Percentiles rank a stretch among this genome's conserved stretches.
Conservation (phyloP, 2,888 invertebrate species). For the Orthonychiurus folsomi region DNA sequence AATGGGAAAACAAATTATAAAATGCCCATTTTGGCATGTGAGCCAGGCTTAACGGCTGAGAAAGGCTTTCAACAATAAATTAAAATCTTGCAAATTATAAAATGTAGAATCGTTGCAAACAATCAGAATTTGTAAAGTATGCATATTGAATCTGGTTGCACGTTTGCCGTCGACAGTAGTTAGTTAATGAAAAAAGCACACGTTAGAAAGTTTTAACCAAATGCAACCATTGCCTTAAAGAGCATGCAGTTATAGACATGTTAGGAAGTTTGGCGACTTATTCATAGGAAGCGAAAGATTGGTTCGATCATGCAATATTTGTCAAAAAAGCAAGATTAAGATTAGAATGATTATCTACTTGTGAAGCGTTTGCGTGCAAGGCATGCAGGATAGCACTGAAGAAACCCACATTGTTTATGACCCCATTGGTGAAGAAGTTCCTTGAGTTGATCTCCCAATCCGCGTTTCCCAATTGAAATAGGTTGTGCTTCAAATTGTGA, state of each 20-base stretch:
- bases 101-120: too few species aligned
- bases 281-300: too few species aligned
- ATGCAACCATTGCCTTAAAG: too few species aligned
- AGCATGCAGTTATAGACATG: too few species aligned
- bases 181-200: not conserved
- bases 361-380: not conserved
- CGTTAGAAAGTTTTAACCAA: too few species aligned
- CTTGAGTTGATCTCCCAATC: slow-evolving; percentile 39
- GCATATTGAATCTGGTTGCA: not conserved
- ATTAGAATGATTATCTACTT: not conserved
- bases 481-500: not conserved
- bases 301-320: not conserved
- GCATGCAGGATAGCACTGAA: slow-evolving; percentile 6
- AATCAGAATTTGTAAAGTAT: not conserved
- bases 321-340: too few species aligned
- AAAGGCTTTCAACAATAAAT: not conserved
- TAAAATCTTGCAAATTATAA: not conserved
- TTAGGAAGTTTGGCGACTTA: too few species aligned
- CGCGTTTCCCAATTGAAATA: slow-evolving; percentile 9
- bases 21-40: not conserved
- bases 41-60: not conserved
- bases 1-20: slow-evolving; percentile 10
- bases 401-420: slow-evolving; percentile 36
- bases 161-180: not conserved
- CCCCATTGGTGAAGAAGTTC: slow-evolving; percentile 39